Evolutionary conservation across 2,888 invertebrate species (phyloP), one percentile per base, ranked within the genome.

Genomic region (Portevinia maculata): DNA sequence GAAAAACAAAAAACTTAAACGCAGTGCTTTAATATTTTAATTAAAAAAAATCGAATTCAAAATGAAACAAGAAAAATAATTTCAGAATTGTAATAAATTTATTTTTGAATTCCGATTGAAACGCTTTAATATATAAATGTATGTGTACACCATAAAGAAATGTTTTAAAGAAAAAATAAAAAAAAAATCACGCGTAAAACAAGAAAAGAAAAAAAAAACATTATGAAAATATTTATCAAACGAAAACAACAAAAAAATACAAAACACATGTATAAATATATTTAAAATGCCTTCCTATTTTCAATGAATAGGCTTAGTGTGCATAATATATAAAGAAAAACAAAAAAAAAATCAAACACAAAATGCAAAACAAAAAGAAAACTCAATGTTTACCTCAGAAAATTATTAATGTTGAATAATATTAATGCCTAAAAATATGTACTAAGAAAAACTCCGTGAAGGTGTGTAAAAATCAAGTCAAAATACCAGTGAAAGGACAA

Each of bases 271-370:
- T 52, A 57, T 37, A 50, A 55, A 28, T 34, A 60, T 64, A 75
- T 75, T 75, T 59, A 65, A 76, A 78, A 83, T 83, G 83, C 83
- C 83, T 83, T 83, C 83, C 83, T 83, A 83, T 83, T 83, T 83
- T 78, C 30, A 21, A 78, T 67, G 78, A 83, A 83, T 83, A 83
- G 83, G 83, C 83, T 78, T 78, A 78, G 83, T 78, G 83, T 83
- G 83, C 83, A 83, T 83, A 73, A 50, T 60, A 78, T 67, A 52
- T 74, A 75, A 59, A n/a, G n/a, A n/a, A 59, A 59, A 46, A 67
- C 60, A 52, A 57, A 67, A 60, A 71, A 73, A 59, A 75, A 57
- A 73, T 50, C 48, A 46, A 71, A 48, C 15, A 55, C 21, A 34
- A 62, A 52, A 69, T 46, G 19, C 1, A 60, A 65, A 48, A 46